Conservation (phyloP, 2,888 invertebrate genomes). For the Noctuana brunneofusca region DNA sequence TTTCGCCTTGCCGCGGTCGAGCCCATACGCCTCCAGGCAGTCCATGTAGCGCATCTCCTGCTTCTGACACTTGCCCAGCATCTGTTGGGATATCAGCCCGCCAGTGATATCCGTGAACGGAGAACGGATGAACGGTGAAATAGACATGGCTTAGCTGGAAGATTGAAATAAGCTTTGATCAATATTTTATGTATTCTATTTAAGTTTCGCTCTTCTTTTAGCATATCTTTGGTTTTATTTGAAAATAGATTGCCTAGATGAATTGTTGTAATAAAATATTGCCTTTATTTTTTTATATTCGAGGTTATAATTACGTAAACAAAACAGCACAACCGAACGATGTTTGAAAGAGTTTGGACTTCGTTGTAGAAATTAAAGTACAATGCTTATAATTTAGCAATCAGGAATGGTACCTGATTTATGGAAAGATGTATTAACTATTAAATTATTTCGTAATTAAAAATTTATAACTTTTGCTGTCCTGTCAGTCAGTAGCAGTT, state of each 20-base stretch:
- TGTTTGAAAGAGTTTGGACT: neutral
- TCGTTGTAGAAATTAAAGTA: neutral
- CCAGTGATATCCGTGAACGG: constrained; percentile 89
- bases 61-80: constrained; percentile 84
- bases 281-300: neutral
- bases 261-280: neutral
- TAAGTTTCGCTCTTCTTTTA: no score
- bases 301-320: constrained; percentile 34
- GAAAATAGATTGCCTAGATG: neutral
- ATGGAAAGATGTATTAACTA: no score
- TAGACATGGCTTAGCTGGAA: constrained; percentile 73
- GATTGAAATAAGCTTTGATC: neutral
- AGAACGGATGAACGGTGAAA: constrained; percentile 85
- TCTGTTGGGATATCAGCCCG: constrained; percentile 85
- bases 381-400: neutral
- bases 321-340: constrained; percentile 1
- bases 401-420: neutral
- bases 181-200: neutral
- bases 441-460: no score
- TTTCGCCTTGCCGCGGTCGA: constrained; percentile 83
- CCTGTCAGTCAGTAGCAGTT: no score
- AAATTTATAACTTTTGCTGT: no score
- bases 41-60: constrained; percentile 88
- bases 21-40: constrained; percentile 91
- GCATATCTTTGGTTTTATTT: neutral